phyloP scores from a whole-genome alignment of 2,888 invertebrate species.

The Diogma glabrata region DNA sequence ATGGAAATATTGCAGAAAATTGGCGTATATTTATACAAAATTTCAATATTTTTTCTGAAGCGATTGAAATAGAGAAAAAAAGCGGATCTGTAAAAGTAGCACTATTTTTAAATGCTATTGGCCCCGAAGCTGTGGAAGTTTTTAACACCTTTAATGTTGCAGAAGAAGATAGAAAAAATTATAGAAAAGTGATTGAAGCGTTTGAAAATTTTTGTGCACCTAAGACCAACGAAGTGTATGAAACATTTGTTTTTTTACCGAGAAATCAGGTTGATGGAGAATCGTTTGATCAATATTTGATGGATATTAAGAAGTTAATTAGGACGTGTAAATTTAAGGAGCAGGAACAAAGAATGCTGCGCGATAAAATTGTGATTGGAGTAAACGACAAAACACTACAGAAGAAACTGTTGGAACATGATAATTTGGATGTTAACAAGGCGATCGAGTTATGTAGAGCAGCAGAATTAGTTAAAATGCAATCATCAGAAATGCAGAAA shows the following conservation, averaged over 20 bases:
- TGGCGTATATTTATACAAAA: constrained; percentile 1
- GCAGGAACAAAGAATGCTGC: constrained; percentile 9
- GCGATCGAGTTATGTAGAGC: constrained; percentile 9
- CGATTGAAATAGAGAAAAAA: not conserved
- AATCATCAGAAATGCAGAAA: too few relatives aligned
- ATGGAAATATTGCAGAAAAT: constrained; percentile 6
- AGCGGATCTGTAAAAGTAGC: not conserved
- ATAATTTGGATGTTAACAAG: not conserved
- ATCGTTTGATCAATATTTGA: constrained; percentile 12
- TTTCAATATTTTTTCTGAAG: not conserved
- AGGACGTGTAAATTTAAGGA: constrained; percentile 10
- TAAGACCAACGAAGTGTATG: constrained; percentile 10
- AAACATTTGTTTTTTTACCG: constrained; percentile 10
- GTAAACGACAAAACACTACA: constrained; percentile 3
- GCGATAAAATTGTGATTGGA: constrained; percentile 11
- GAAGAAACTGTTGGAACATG: not conserved
- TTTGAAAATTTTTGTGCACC: constrained; percentile 8
- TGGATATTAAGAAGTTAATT: constrained; percentile 11
- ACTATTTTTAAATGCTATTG: constrained; percentile 7
- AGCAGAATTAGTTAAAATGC: not conserved
- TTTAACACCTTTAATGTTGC: constrained; percentile 3
- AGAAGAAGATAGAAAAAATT: not conserved
- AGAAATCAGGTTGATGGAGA: constrained; percentile 9
- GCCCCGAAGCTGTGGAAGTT: constrained; percentile 1
- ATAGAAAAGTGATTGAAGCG: not conserved